phyloP scores from a whole-genome alignment of 2,797 vertebrate genomes.

The Sebastes trivittatus region DNA sequence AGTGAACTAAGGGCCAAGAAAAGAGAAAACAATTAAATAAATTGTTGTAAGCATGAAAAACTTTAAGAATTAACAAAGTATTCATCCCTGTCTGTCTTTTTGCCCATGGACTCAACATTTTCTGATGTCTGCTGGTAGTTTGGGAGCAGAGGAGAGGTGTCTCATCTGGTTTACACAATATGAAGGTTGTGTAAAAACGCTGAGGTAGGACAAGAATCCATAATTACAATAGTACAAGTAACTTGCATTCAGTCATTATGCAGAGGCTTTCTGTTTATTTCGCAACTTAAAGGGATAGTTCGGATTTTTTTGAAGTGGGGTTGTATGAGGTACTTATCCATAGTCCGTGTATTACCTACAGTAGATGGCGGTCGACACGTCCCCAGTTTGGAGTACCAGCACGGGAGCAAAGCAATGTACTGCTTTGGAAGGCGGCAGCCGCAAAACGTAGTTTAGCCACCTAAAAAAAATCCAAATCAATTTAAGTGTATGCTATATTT shows the following conservation, averaged over 20 bases:
- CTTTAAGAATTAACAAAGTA: background rate
- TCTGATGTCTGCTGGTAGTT: constrained; percentile 68
- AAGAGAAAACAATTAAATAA: background rate
- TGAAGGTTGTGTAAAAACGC: constrained; percentile 63
- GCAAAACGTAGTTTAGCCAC: background rate
- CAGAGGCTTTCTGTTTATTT: background rate
- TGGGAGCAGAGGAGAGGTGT: constrained; percentile 78
- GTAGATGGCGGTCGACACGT: background rate
- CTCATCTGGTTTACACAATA: constrained; percentile 76
- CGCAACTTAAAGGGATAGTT: background rate
- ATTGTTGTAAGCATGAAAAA: background rate
- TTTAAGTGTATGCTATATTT: background rate
- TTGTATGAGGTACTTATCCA: background rate
- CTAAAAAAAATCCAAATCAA: background rate
- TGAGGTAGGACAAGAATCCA: constrained; percentile 79
- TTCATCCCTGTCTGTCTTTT: background rate
- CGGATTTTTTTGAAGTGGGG: background rate
- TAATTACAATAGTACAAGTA: background rate
- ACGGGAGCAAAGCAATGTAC: background rate
- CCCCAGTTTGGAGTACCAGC: background rate
- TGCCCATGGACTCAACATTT: background rate
- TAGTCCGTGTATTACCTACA: background rate
- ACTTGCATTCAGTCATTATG: background rate
- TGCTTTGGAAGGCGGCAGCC: background rate
- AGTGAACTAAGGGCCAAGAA: background rate